phyloP scores from a whole-genome alignment of 2,113 vertebrate genomes.

The Cettia cetti region DNA sequence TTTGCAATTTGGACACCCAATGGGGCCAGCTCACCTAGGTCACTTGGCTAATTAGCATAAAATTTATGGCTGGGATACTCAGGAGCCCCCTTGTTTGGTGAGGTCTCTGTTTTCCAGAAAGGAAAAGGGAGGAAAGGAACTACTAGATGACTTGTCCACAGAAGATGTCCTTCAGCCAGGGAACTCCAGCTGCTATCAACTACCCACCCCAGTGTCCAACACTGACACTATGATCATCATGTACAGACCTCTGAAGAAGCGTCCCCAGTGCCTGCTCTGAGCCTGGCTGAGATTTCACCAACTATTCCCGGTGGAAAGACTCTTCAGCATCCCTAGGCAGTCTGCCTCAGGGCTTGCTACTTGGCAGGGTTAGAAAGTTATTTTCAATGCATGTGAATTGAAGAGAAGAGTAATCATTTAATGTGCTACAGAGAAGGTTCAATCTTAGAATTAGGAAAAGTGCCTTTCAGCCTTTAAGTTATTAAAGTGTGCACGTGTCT shows the following conservation, averaged over 20 bases:
- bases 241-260: not conserved
- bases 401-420: not conserved
- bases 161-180: not conserved
- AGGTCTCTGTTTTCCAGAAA: not conserved
- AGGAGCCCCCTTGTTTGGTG: accelerated
- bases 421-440: not conserved
- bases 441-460: not conserved
- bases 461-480: not conserved
- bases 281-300: not conserved
- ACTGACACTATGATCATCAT: accelerated
- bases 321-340: not conserved
- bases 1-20: not conserved
- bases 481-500: not conserved
- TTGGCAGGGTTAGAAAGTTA: not conserved
- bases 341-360: not conserved
- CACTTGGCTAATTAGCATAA: not conserved
- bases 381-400: not conserved
- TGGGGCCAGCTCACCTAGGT: not conserved
- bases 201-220: not conserved
- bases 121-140: not conserved
- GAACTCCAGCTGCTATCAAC: not conserved
- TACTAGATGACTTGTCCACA: not conserved
- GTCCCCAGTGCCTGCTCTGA: not conserved
- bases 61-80: not conserved
- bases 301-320: not conserved